Conservation (phyloP, 1,140 invertebrate genomes). For the Venturia canescens region DNA sequence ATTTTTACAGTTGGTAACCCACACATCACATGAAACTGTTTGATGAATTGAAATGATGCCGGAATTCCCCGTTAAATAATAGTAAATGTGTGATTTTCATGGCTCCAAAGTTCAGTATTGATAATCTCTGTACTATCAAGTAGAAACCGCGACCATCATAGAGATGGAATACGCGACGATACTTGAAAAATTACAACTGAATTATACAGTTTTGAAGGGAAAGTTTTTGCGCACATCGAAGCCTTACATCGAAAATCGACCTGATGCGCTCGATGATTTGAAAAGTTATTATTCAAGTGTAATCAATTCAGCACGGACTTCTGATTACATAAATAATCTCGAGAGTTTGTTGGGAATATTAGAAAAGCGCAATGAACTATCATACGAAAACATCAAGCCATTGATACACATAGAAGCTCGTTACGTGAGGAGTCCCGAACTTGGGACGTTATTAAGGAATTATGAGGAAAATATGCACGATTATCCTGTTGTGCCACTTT, state of each 20-base stretch:
- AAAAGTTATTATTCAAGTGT: slow-evolving; percentile 57
- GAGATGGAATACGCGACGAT: slow-evolving; percentile 19
- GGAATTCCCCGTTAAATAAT: not conserved
- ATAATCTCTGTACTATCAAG: not conserved
- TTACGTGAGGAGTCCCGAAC: slow-evolving; percentile 52
- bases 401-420: slow-evolving; percentile 59
- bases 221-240: slow-evolving; percentile 44
- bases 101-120: too few species aligned
- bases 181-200: not conserved
- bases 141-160: not conserved
- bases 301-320: slow-evolving; percentile 62
- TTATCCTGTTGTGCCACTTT: not conserved
- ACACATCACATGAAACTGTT: not conserved
- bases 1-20: not conserved
- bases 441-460: slow-evolving; percentile 51
- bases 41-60: not conserved
- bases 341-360: slow-evolving; percentile 62
- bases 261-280: slow-evolving; percentile 50
- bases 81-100: too few species aligned
- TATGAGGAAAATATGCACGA: slow-evolving; percentile 59
- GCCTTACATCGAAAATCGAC: not conserved
- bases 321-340: slow-evolving; percentile 61
- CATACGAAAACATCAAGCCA: slow-evolving; percentile 57
- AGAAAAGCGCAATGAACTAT: slow-evolving; percentile 64
- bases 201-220: slow-evolving; percentile 29